phyloP scores from a whole-genome alignment of 2,113 vertebrate genomes.

The Pomatostomus ruficeps region DNA sequence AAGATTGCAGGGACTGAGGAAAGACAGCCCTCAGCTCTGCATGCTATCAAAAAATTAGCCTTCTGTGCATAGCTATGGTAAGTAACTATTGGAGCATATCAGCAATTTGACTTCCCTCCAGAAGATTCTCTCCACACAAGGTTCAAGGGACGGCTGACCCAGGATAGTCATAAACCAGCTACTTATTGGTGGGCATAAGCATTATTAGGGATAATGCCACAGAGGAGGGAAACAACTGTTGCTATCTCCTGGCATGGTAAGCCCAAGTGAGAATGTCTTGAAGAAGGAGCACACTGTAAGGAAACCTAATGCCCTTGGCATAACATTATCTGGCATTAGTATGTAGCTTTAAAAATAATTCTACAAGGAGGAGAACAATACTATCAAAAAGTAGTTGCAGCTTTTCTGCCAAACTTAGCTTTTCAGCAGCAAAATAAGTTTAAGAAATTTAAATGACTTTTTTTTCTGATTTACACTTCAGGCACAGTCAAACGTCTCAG shows the following conservation, averaged over 20 bases:
- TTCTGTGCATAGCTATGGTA: neutral
- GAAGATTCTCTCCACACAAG: neutral
- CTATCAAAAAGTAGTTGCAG: neutral
- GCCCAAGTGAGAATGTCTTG: neutral
- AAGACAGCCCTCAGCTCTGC: neutral
- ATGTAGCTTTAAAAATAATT: neutral
- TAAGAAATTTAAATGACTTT: neutral
- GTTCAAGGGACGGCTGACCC: neutral
- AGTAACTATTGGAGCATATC: neutral
- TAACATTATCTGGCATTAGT: neutral
- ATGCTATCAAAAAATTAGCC: neutral
- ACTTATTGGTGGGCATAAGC: neutral
- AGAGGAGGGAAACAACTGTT: neutral
- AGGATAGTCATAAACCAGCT: neutral
- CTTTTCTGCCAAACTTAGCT: neutral
- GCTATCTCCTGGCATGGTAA: neutral
- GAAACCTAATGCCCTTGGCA: neutral
- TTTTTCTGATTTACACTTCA: neutral
- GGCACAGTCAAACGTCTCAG: neutral
- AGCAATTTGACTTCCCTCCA: neutral
- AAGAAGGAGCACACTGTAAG: neutral
- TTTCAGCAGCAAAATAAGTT: neutral
- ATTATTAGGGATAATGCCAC: neutral
- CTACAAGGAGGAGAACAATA: neutral
- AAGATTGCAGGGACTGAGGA: neutral